phyloP scores from a whole-genome alignment of 2,797 vertebrate species.

The Siniperca obscura region DNA sequence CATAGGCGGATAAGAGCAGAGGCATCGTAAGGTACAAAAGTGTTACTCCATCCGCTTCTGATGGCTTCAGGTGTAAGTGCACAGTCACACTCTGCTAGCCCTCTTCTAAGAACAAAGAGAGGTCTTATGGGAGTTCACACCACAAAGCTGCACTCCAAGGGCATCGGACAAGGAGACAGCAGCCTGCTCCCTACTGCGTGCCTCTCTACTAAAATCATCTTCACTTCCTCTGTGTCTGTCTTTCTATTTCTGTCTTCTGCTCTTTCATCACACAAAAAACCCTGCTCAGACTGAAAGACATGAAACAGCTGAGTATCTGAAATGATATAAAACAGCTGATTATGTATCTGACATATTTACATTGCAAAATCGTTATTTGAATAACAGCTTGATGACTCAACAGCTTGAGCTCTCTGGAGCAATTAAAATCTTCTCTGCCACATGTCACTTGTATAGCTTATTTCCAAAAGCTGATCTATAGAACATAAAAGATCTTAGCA shows the following conservation, averaged over 20 bases:
- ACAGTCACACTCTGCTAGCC: constrained; percentile 63
- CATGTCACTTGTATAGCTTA: constrained; percentile 34
- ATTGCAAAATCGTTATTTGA: constrained; percentile 54
- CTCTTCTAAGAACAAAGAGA: constrained; percentile 76
- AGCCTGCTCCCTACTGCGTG: constrained; percentile 49
- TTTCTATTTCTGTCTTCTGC: constrained; percentile 57
- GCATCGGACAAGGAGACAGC: constrained; percentile 73
- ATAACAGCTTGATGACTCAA: constrained; percentile 66
- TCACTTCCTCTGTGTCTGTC: constrained; percentile 33
- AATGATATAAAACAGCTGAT: constrained; percentile 58
- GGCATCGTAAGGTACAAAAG: constrained; percentile 44
- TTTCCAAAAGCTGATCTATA: constrained; percentile 41
- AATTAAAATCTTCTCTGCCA: constrained; percentile 49
- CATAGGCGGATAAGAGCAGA: constrained; percentile 38
- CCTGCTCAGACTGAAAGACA: constrained; percentile 40
- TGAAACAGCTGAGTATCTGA: constrained; percentile 57
- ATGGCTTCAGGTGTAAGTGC: constrained; percentile 74
- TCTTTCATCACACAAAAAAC: constrained; percentile 38
- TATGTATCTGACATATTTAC: constrained; percentile 61
- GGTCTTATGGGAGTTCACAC: constrained; percentile 76
- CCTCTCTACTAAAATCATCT: constrained; percentile 36
- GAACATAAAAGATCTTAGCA: constrained; percentile 28
- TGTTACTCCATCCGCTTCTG: constrained; percentile 61
- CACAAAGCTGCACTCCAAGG: constrained; percentile 75
- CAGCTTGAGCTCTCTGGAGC: constrained; percentile 43